Conservation (phyloP, 2,888 invertebrate species). For the Colletes collaris region DNA sequence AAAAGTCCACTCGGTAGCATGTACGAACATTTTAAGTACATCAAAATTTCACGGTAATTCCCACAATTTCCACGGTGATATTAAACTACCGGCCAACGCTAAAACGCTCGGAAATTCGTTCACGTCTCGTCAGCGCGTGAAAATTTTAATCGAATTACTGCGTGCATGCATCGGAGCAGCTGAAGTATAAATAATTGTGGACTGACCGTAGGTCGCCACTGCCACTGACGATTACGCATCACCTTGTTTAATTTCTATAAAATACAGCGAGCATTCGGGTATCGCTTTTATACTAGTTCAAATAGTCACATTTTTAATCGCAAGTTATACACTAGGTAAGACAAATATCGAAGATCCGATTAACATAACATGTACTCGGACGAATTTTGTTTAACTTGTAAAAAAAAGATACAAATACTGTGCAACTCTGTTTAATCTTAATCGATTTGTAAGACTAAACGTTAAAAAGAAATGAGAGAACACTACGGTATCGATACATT, state of each 20-base stretch:
- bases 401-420: no score
- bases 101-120: slow-evolving; percentile 46
- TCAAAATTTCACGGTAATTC: slow-evolving; percentile 29
- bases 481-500: no score
- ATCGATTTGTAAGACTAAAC: no score
- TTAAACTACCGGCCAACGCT: slow-evolving; percentile 10
- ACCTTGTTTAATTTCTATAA: slow-evolving; percentile 33
- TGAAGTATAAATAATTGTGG: slow-evolving; percentile 57
- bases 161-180: slow-evolving; percentile 29
- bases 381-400: no score
- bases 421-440: no score
- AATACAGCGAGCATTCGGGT: background rate
- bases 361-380: no score
- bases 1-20: background rate
- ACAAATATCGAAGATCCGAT: no score
- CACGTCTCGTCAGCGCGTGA: slow-evolving; percentile 50
- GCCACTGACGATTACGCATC: slow-evolving; percentile 26
- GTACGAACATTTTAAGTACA: slow-evolving; percentile 19
- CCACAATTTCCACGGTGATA: slow-evolving; percentile 30
- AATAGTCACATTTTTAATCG: no score
- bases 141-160: slow-evolving; percentile 59
- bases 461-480: no score
- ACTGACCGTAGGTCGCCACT: slow-evolving; percentile 21
- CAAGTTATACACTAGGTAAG: no score
- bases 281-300: no score